Evolutionary conservation across 1,140 invertebrate genomes (phyloP).

Genomic region (Bactericera cockerelli): DNA sequence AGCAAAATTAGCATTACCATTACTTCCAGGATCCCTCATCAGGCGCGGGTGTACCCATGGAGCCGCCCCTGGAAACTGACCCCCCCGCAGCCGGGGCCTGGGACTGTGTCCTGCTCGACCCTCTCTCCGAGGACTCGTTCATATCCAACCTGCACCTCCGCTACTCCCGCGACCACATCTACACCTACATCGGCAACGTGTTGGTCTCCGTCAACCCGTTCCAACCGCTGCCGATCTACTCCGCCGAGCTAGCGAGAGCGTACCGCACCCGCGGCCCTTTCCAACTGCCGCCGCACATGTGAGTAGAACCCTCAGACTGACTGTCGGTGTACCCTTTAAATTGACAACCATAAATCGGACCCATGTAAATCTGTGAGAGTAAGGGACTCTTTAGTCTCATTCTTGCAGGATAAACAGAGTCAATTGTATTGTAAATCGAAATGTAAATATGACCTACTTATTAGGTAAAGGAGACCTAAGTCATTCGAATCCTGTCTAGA

Average conservation of each 20-base stretch:
- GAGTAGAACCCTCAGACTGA: conserved; percentile 29
- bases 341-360: no score
- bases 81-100: conserved; percentile 47
- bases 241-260: conserved; percentile 53
- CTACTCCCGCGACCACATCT: conserved; percentile 58
- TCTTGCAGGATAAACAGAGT: conserved; percentile 29
- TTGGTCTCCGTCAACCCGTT: conserved; percentile 67
- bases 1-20: no score
- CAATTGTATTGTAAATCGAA: conserved; percentile 24
- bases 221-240: conserved; percentile 57
- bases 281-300: conserved; percentile 82
- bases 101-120: conserved; percentile 65
- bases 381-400: conserved; percentile 18
- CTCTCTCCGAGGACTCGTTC: conserved; percentile 51
- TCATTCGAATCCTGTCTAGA: no score
- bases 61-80: conserved; percentile 30
- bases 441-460: conserved; percentile 10
- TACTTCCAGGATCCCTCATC: no score
- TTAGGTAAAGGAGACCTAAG: no score
- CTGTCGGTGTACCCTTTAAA: conserved; percentile 18
- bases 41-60: conserved; percentile 10
- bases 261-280: conserved; percentile 64
- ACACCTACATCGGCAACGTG: conserved; percentile 68
- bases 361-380: no score
- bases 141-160: conserved; percentile 59